Conservation (phyloP, 2,113 vertebrate species). For the Leptobrachium ailaonicum region DNA sequence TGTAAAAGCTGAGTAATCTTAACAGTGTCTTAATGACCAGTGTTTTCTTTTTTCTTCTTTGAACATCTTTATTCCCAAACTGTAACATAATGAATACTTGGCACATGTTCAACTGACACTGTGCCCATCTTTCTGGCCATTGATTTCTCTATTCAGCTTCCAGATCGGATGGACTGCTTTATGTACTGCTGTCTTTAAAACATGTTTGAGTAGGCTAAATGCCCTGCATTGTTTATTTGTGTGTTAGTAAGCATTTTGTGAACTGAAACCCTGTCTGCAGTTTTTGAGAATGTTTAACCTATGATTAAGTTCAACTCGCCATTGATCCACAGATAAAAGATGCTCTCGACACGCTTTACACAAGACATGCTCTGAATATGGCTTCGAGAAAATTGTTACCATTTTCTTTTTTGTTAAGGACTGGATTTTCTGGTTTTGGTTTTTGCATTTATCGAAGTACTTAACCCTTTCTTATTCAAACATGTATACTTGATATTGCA, state of each 20-base stretch:
- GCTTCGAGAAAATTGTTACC: neutral
- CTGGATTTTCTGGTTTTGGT: neutral
- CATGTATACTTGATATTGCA: too few species aligned
- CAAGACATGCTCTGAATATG: too few species aligned
- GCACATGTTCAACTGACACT: conserved; percentile 3
- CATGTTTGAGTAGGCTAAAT: conserved; percentile 11
- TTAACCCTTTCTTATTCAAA: too few species aligned
- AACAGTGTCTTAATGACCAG: too few species aligned
- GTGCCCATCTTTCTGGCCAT: neutral
- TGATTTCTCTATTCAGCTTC: conserved; percentile 18
- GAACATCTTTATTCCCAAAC: neutral
- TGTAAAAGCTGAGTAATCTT: too few species aligned
- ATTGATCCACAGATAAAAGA: conserved; percentile 32
- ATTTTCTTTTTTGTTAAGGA: neutral
- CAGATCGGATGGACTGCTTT: conserved; percentile 25
- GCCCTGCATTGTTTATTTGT: conserved; percentile 33
- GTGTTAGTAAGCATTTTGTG: conserved; percentile 14
- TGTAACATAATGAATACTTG: conserved; percentile 2
- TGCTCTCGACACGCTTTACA: neutral
- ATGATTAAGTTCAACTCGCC: neutral
- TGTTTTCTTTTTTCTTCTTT: neutral
- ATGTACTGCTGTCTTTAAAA: conserved; percentile 8
- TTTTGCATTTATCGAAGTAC: too few species aligned
- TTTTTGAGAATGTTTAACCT: conserved; percentile 26
- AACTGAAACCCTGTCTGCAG: conserved; percentile 16